Conservation (phyloP, 1,140 invertebrate species). For the Trachymyrmex septentrionalis region DNA sequence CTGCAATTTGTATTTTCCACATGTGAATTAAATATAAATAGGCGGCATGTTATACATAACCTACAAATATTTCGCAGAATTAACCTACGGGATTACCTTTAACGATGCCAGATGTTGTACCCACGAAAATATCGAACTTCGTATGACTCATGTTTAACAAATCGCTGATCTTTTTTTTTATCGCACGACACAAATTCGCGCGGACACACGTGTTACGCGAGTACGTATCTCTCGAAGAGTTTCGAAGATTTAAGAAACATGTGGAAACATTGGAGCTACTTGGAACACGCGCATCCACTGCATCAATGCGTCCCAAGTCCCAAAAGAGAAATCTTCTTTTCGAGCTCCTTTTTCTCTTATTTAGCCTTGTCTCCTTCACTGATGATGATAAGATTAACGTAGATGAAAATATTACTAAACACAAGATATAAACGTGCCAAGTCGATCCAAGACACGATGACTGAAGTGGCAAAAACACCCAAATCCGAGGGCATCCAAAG, state of each 20-base stretch:
- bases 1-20: conserved; percentile 73
- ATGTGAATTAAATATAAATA: conserved; percentile 18
- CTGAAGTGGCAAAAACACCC: too few species aligned
- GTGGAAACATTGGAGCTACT: too few species aligned
- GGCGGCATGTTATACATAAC: background rate
- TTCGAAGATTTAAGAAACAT: too few species aligned
- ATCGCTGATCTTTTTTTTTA: background rate
- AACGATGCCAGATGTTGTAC: conserved; percentile 83
- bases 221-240: background rate
- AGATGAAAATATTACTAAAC: too few species aligned
- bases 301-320: too few species aligned
- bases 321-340: too few species aligned
- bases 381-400: too few species aligned
- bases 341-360: too few species aligned
- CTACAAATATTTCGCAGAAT: background rate
- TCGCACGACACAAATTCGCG: background rate
- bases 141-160: conserved; percentile 70
- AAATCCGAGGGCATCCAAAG: too few species aligned
- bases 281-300: background rate
- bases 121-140: conserved; percentile 84
- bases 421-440: too few species aligned
- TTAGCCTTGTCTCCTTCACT: too few species aligned
- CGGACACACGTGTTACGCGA: background rate
- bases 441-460: too few species aligned
- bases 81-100: conserved; percentile 80